phyloP scores from a whole-genome alignment of 2,888 invertebrate species.

The Ametastegia equiseti region DNA sequence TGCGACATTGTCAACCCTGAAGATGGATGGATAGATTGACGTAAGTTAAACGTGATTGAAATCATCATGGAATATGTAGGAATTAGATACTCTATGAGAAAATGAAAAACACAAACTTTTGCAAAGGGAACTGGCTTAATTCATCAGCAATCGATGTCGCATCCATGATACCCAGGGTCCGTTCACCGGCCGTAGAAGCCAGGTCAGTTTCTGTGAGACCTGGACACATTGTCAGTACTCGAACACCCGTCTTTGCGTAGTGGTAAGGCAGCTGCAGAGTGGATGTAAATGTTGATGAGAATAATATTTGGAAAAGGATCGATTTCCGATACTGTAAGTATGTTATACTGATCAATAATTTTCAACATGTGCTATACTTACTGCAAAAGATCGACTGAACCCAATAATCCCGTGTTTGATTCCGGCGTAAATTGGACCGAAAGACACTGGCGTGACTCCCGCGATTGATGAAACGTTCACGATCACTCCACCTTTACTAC shows the following conservation, averaged over 20 bases:
- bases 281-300: neutral
- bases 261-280: slow-evolving; percentile 67
- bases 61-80: too few species aligned
- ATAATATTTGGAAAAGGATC: too few species aligned
- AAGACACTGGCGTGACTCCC: slow-evolving; percentile 76
- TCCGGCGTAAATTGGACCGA: slow-evolving; percentile 77
- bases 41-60: neutral
- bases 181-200: slow-evolving; percentile 63
- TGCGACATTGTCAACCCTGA: slow-evolving; percentile 63
- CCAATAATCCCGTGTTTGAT: slow-evolving; percentile 79
- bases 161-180: slow-evolving; percentile 60
- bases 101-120: slow-evolving; percentile 52
- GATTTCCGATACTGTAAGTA: too few species aligned
- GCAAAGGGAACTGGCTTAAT: slow-evolving; percentile 49
- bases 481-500: slow-evolving; percentile 79
- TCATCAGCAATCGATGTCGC: slow-evolving; percentile 48
- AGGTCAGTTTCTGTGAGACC: slow-evolving; percentile 71
- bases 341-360: too few species aligned
- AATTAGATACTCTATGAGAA: too few species aligned
- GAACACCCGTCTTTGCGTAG: slow-evolving; percentile 67
- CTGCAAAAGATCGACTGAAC: slow-evolving; percentile 77
- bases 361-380: neutral
- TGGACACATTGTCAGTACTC: slow-evolving; percentile 72
- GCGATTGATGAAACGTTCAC: slow-evolving; percentile 80
- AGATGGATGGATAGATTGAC: neutral